Conservation (phyloP, 2,113 vertebrate species). For the Taxidea taxus region DNA sequence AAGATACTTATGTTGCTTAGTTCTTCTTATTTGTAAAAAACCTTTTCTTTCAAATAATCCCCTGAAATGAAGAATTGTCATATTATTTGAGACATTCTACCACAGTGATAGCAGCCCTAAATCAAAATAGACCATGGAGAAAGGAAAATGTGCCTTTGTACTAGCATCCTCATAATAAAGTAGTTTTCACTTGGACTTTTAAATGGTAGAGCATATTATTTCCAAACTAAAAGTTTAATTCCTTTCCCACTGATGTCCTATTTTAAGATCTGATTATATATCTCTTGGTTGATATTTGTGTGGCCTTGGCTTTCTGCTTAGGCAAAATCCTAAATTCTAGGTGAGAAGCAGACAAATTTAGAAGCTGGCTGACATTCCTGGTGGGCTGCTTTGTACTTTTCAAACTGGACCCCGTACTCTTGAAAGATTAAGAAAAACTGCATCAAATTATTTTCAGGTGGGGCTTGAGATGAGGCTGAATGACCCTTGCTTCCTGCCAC, state of each 20-base stretch:
- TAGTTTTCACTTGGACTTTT: constrained; percentile 40
- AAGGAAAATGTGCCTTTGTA: neutral
- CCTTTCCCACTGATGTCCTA: neutral
- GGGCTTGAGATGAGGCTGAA: neutral
- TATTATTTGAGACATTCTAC: neutral
- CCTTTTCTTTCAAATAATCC: neutral
- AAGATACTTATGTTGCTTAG: constrained; percentile 8
- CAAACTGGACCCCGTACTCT: neutral
- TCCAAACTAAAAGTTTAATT: neutral
- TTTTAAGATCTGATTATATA: neutral
- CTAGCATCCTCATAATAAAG: neutral
- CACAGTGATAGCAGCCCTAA: neutral
- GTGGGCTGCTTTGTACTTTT: constrained; percentile 6
- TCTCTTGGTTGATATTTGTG: neutral
- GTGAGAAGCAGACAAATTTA: constrained; percentile 46
- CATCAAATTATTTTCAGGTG: neutral
- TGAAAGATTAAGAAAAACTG: neutral
- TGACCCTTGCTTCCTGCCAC: neutral
- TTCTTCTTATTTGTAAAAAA: neutral
- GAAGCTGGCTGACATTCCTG: constrained; percentile 27
- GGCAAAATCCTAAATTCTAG: constrained; percentile 31
- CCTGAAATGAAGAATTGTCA: neutral
- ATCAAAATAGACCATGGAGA: neutral
- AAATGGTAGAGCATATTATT: constrained; percentile 43
- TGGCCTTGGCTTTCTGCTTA: neutral